These are phyloP conservation scores for Phaetusa simplex DNA, from an alignment of 2,113 vertebrate species.

Conservation along the genomic window DNA sequence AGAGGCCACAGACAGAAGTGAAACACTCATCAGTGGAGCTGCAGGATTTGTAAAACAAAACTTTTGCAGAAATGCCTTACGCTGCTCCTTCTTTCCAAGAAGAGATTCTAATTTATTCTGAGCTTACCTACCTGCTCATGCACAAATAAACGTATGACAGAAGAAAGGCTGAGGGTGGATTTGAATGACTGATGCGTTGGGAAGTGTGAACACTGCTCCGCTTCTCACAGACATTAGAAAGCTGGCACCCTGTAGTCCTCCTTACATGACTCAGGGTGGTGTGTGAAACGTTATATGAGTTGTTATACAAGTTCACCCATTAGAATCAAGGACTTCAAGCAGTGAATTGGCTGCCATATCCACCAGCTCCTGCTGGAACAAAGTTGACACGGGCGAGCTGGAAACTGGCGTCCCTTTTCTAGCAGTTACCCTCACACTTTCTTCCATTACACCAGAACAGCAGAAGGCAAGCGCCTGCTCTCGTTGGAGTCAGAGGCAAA, in stretches of 20 bases:
- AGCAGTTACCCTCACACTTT: neutral
- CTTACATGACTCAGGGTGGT: neutral
- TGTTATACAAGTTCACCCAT: neutral
- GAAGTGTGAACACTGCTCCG: neutral
- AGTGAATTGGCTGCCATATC: neutral
- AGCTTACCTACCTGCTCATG: slow-evolving; percentile 42
- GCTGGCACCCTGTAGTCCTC: neutral
- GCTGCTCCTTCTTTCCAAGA: neutral
- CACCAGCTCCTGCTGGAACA: neutral
- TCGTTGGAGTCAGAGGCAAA: neutral
- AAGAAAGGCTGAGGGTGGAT: slow-evolving; percentile 17
- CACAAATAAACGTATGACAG: neutral
- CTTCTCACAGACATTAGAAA: slow-evolving; percentile 17
- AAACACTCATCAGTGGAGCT: neutral
- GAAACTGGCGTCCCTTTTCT: neutral
- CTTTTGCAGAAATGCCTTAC: neutral
- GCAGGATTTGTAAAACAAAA: neutral
- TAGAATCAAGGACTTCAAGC: neutral
- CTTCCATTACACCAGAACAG: neutral
- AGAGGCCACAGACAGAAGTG: neutral
- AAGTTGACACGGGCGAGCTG: neutral
- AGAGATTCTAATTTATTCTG: neutral
- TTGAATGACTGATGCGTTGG: neutral
- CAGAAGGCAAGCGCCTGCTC: neutral
- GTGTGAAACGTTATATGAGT: neutral